A percentile compares a stretch with the other conserved stretches of the same genome.
Evolutionary conservation across 1,140 invertebrate genomes (phyloP).

Genomic region (Polypedilum vanderplanki): DNA sequence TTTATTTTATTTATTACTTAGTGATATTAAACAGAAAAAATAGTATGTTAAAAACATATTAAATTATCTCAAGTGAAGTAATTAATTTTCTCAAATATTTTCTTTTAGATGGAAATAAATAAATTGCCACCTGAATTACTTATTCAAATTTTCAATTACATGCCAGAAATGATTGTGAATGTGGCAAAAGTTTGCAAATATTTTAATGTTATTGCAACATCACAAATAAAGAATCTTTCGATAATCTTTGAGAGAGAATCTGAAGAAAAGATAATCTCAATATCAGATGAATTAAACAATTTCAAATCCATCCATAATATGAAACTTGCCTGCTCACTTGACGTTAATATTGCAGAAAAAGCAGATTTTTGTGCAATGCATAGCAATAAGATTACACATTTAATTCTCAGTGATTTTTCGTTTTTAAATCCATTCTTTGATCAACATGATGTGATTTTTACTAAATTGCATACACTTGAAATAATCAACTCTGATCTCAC

Average conservation of each 20-base stretch:
- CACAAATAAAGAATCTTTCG: neutral
- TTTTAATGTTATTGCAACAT: neutral
- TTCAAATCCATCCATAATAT: neutral
- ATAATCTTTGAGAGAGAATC: neutral
- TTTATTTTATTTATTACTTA: too few relatives aligned
- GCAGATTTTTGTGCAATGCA: neutral
- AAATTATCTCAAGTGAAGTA: neutral
- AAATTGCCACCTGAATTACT: neutral
- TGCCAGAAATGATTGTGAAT: neutral
- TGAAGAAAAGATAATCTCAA: neutral
- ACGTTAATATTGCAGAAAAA: neutral
- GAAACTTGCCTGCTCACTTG: neutral
- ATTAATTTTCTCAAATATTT: neutral
- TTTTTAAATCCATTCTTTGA: neutral
- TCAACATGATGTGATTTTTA: neutral
- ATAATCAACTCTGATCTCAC: neutral
- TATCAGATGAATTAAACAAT: neutral
- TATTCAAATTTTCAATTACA: neutral
- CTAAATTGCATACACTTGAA: neutral
- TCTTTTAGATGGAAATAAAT: neutral
- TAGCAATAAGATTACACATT: neutral
- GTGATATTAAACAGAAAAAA: too few relatives aligned
- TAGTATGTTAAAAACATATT: too few relatives aligned
- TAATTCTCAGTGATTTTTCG: neutral
- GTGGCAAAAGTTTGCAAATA: neutral